These are phyloP conservation scores for Phoxinus phoxinus DNA, from an alignment of 2,113 vertebrate genomes.

Conservation along the genomic window DNA sequence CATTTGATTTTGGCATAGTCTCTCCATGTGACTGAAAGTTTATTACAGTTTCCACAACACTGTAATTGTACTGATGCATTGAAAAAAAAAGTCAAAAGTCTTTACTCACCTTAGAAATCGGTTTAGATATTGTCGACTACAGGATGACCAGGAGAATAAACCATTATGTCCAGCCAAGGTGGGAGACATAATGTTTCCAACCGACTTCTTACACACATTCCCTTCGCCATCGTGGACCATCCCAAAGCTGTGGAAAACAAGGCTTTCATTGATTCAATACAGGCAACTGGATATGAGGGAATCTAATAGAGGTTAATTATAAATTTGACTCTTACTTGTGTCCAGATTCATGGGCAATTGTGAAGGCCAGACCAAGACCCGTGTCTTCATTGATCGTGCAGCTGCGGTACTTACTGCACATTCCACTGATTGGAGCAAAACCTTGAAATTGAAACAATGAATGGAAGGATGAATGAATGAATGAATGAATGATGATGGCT, in stretches of 20 bases:
- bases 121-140: conserved; percentile 88
- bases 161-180: conserved; percentile 89
- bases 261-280: neutral
- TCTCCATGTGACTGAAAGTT: conserved; percentile 6
- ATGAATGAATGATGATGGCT: neutral
- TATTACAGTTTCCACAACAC: neutral
- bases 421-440: conserved; percentile 91
- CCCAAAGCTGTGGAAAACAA: conserved; percentile 78
- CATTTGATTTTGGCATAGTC: conserved; percentile 42
- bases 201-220: conserved; percentile 87
- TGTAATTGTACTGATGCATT: neutral
- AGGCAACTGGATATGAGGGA: neutral
- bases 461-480: neutral
- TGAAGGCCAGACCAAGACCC: conserved; percentile 88
- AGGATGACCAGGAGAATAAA: conserved; percentile 90
- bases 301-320: neutral
- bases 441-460: conserved; percentile 72
- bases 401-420: conserved; percentile 92
- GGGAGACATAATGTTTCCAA: conserved; percentile 92
- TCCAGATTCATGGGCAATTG: conserved; percentile 91
- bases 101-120: conserved; percentile 83
- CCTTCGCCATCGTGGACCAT: conserved; percentile 93
- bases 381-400: conserved; percentile 91
- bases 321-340: conserved; percentile 82
- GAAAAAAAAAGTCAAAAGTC: neutral